phyloP scores from a whole-genome alignment of 2,797 vertebrate species.

The Acanthis flammea region DNA sequence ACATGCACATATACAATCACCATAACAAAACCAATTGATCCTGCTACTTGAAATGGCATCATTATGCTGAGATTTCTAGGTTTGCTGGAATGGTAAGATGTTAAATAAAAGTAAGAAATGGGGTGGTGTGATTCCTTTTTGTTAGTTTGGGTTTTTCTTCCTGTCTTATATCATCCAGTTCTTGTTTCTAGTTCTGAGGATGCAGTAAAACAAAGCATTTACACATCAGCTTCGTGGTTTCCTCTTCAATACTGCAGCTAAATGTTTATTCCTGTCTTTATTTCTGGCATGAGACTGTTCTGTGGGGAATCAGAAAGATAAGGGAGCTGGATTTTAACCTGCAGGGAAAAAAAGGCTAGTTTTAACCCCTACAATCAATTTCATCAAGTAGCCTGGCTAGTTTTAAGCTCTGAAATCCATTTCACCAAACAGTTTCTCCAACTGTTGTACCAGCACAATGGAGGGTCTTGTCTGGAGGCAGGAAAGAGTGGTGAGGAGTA shows the following conservation, averaged over 20 bases:
- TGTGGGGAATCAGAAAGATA: background rate
- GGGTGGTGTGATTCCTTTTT: background rate
- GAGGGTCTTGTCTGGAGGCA: background rate
- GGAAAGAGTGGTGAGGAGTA: background rate
- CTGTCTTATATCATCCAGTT: background rate
- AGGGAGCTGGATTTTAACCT: background rate
- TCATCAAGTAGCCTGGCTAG: background rate
- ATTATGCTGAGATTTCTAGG: background rate
- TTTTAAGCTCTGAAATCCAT: background rate
- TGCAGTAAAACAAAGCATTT: background rate
- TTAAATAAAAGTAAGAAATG: background rate
- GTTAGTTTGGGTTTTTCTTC: background rate
- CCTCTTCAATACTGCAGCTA: background rate
- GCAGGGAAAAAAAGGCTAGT: background rate
- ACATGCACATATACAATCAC: background rate
- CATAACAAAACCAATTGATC: conserved; percentile 10
- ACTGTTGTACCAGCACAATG: background rate
- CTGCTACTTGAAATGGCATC: conserved; percentile 13
- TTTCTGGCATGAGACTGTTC: background rate
- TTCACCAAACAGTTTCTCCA: background rate
- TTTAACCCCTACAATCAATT: background rate
- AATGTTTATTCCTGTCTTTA: background rate
- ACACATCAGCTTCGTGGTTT: background rate
- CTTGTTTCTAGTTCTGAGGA: background rate
- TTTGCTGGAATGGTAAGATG: background rate